These are phyloP conservation scores for Keiferia lycopersicella DNA, from an alignment of 2,888 invertebrate species.

Conservation along the genomic window DNA sequence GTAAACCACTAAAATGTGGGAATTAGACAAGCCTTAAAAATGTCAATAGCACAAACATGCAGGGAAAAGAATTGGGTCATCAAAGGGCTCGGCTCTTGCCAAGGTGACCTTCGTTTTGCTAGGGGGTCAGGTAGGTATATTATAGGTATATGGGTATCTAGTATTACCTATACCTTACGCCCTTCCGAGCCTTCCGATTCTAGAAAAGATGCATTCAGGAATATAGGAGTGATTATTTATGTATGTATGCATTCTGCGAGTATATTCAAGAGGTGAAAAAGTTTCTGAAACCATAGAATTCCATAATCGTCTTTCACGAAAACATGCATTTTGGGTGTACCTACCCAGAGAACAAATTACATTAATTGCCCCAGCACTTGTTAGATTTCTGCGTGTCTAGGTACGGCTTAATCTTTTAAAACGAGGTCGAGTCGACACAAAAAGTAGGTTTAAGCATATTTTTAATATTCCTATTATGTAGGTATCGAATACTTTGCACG, in stretches of 20 bases:
- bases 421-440: background rate
- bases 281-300: background rate
- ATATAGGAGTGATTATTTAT: no score
- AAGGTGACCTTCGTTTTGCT: background rate
- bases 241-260: no score
- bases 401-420: background rate
- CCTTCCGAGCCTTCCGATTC: background rate
- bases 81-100: conserved; percentile 4
- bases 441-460: no score
- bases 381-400: background rate
- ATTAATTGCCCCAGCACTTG: background rate
- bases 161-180: no score
- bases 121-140: background rate
- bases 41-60: background rate
- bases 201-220: background rate
- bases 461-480: no score
- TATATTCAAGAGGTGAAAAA: no score
- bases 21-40: background rate
- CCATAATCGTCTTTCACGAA: no score
- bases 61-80: conserved; percentile 3
- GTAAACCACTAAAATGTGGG: no score
- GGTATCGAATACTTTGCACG: no score
- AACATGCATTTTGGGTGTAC: no score
- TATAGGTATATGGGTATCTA: background rate
- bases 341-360: background rate